Evolutionary conservation across 2,797 vertebrate species (phyloP).

Genomic region (Miichthys miiuy): DNA sequence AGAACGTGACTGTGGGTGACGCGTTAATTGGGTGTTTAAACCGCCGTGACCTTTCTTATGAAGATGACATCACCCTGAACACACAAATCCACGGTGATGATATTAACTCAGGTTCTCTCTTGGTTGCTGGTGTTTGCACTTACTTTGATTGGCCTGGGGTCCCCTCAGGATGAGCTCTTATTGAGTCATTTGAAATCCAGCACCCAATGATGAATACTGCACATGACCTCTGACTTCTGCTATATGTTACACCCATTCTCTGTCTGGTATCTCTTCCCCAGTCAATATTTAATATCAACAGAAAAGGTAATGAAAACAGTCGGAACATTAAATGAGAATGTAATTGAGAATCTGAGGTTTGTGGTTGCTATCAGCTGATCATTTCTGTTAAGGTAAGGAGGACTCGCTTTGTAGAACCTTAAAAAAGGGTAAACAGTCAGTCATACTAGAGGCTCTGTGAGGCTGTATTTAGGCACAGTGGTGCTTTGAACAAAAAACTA

Average conservation of each 20-base stretch:
- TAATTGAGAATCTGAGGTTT: not conserved
- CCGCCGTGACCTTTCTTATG: constrained; percentile 44
- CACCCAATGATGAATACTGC: constrained; percentile 48
- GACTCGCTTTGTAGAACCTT: not conserved
- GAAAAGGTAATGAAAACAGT: constrained; percentile 2
- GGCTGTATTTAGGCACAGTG: not conserved
- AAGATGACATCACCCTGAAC: constrained; percentile 51
- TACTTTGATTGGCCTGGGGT: constrained; percentile 34
- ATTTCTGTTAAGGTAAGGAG: not conserved
- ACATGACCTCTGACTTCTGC: constrained; percentile 38
- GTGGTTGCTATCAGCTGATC: not conserved
- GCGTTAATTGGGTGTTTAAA: constrained; percentile 52
- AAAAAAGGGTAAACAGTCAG: not conserved
- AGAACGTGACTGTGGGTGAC: constrained; percentile 38
- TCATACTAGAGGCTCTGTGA: not conserved
- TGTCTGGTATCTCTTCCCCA: constrained; percentile 15
- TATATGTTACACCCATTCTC: constrained; percentile 30
- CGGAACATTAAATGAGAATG: constrained; percentile 4
- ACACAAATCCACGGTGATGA: constrained; percentile 10
- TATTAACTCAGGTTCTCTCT: constrained; percentile 45
- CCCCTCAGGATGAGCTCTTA: constrained; percentile 50
- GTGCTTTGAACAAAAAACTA: not conserved
- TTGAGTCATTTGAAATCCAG: constrained; percentile 61
- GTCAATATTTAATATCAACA: constrained; percentile 27
- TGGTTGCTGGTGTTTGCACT: constrained; percentile 48